Evolutionary conservation across 2,888 invertebrate genomes (phyloP).

Genomic region (Smittia sp.): DNA sequence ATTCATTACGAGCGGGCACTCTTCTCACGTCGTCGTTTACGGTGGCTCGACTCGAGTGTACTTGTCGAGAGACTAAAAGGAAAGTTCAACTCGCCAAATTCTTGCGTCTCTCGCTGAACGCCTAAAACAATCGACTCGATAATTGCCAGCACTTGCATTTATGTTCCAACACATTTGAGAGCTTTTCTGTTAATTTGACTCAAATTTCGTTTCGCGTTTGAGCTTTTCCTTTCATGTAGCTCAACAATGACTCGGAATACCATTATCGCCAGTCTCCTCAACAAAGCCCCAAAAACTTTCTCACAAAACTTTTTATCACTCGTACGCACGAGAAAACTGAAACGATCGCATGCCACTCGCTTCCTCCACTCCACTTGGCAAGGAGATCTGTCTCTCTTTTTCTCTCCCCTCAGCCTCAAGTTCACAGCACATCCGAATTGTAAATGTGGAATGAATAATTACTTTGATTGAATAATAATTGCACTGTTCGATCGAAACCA

Average conservation of each 20-base stretch:
- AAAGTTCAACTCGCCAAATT: not conserved
- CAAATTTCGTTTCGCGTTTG: slow-evolving; percentile 20
- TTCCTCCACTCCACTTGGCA: not conserved
- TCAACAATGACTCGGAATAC: slow-evolving; percentile 25
- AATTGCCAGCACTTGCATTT: not conserved
- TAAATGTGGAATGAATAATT: not conserved
- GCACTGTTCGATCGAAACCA: not conserved
- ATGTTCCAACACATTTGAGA: not conserved
- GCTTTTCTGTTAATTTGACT: slow-evolving; percentile 6
- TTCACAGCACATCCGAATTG: not conserved
- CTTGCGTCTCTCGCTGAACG: too few species aligned
- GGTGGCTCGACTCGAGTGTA: not conserved
- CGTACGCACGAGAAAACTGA: not conserved
- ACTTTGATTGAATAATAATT: slow-evolving; percentile 19
- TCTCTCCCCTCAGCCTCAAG: not conserved
- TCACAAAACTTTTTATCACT: slow-evolving; percentile 28
- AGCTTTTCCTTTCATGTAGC: not conserved
- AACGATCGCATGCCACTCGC: not conserved
- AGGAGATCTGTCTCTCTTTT: not conserved
- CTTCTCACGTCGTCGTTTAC: not conserved
- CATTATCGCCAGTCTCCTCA: not conserved
- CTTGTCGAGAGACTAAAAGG: not conserved
- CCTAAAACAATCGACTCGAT: not conserved
- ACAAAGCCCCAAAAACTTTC: slow-evolving; percentile 21
- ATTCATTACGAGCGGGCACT: not conserved